These are phyloP conservation scores for Periphyllus acericola DNA, from an alignment of 2,888 invertebrate genomes.

Conservation along the genomic window DNA sequence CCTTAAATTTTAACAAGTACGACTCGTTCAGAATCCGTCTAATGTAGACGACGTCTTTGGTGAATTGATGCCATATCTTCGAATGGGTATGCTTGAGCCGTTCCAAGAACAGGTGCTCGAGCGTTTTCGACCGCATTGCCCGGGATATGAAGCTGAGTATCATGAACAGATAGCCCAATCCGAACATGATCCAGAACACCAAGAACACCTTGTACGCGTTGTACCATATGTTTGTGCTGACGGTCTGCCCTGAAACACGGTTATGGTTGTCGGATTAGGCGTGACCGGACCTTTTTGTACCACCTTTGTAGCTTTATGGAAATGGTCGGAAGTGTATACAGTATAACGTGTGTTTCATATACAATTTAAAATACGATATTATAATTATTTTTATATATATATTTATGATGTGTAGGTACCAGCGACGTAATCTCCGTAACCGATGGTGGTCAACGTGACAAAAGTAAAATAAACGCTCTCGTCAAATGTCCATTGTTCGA, in stretches of 20 bases:
- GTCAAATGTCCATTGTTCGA: conserved; percentile 87
- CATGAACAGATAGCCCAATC: conserved; percentile 91
- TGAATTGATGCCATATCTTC: conserved; percentile 80
- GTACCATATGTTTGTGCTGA: conserved; percentile 66
- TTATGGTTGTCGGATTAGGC: neutral
- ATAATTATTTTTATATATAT: neutral
- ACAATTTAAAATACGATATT: neutral
- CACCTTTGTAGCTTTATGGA: too few species aligned
- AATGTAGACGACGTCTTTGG: conserved; percentile 79
- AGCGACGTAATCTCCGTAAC: conserved; percentile 93
- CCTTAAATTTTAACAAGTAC: conserved; percentile 84
- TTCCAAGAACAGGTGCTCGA: conserved; percentile 81
- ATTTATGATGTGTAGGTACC: conserved; percentile 70
- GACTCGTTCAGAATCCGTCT: conserved; percentile 83
- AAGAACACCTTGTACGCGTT: conserved; percentile 83
- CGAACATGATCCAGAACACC: conserved; percentile 90
- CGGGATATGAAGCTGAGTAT: conserved; percentile 85
- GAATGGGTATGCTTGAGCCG: conserved; percentile 83
- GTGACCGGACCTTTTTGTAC: neutral
- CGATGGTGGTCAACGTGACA: conserved; percentile 87
- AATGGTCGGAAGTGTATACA: too few species aligned
- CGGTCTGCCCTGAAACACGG: conserved; percentile 64
- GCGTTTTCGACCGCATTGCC: conserved; percentile 79
- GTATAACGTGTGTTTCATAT: neutral
- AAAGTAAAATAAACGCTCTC: conserved; percentile 88